Percentiles rank a stretch among this genome's conserved stretches.
phyloP scores from a whole-genome alignment of 2,888 invertebrate species.

The Ormyrus labotus region DNA sequence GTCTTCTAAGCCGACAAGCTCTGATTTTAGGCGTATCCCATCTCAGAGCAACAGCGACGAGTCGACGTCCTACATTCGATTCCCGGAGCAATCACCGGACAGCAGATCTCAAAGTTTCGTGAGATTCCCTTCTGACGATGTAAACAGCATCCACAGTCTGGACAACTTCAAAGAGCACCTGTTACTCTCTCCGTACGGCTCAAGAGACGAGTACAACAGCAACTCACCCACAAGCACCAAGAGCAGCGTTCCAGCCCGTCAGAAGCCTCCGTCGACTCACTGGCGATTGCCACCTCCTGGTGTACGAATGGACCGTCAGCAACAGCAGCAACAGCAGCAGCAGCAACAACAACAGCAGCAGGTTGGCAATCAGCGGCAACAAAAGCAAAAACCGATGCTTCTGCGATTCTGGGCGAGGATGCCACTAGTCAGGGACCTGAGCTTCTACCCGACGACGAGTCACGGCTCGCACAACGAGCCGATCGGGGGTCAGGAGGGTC shows the following conservation, averaged over 20 bases:
- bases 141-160: slow-evolving; percentile 69
- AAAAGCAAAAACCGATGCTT: slow-evolving; percentile 64
- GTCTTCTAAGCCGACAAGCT: background rate
- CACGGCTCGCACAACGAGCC: slow-evolving; percentile 56
- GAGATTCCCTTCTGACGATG: slow-evolving; percentile 68
- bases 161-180: slow-evolving; percentile 66
- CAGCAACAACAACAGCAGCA: slow-evolving; percentile 28
- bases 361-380: slow-evolving; percentile 56
- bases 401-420: slow-evolving; percentile 68
- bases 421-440: slow-evolving; percentile 67
- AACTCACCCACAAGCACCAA: slow-evolving; percentile 60
- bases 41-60: slow-evolving; percentile 15
- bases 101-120: slow-evolving; percentile 56
- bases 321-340: slow-evolving; percentile 45
- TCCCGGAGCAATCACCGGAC: slow-evolving; percentile 26
- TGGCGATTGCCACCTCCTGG: slow-evolving; percentile 58
- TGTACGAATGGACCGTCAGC: slow-evolving; percentile 32
- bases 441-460: slow-evolving; percentile 60
- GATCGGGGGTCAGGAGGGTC: slow-evolving; percentile 25
- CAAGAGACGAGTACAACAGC: slow-evolving; percentile 52
- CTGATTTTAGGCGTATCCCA: slow-evolving; percentile 5
- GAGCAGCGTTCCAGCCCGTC: slow-evolving; percentile 62
- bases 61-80: slow-evolving; percentile 34
- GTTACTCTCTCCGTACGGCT: slow-evolving; percentile 56
- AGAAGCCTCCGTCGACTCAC: slow-evolving; percentile 60